phyloP scores from a whole-genome alignment of 2,113 vertebrate genomes.

The Tonatia bakeri region DNA sequence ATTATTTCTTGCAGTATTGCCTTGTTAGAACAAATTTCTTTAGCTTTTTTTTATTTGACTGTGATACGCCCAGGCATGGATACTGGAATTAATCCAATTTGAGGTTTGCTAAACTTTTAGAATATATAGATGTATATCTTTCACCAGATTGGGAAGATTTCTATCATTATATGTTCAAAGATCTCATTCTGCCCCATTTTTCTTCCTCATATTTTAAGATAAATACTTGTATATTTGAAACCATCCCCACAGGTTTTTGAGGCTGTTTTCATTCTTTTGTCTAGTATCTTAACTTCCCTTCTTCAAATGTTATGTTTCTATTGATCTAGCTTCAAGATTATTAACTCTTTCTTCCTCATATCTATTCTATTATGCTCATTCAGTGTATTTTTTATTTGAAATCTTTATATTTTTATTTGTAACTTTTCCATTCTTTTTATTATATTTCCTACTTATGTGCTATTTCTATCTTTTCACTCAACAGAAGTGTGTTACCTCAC shows the following conservation, averaged over 20 bases:
- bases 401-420: background rate
- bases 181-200: background rate
- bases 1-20: background rate
- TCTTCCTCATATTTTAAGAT: background rate
- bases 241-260: background rate
- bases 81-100: background rate
- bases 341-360: background rate
- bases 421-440: background rate
- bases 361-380: background rate
- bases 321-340: background rate
- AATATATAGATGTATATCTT: background rate
- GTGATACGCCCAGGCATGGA: background rate
- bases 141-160: background rate
- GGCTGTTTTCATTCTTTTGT: background rate
- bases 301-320: background rate
- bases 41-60: background rate
- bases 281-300: background rate
- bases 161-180: background rate
- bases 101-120: background rate
- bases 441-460: background rate
- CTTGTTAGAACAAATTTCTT: background rate
- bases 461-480: background rate
- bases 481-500: background rate
- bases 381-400: background rate
- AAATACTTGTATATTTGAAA: background rate